Evolutionary conservation across 2,797 vertebrate genomes (phyloP), one percentile per base, ranked within the genome.

Genomic region (Argyrosomus regius): DNA sequence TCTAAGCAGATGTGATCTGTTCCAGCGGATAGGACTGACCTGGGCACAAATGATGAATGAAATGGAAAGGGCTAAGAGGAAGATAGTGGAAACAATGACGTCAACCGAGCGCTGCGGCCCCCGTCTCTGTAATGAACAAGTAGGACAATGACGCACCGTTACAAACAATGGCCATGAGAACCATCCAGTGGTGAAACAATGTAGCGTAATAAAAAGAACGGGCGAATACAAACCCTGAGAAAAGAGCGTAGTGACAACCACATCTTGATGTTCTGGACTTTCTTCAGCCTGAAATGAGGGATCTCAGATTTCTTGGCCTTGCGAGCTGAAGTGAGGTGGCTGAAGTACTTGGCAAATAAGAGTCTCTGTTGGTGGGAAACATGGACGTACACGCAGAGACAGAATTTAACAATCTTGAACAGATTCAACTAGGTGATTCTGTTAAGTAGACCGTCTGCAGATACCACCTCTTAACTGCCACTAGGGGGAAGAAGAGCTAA

Each of bases 241-340:
- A 98, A 99, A 62, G 98, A 99, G 56, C 98, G 97, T 1, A 99
- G 96, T 0, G 98, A 98, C 53, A 99, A 87, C 98, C 98, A 99
- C 94, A 99, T 99, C 94, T 99, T 99, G 87, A 99, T 99, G 93
- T 99, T 99, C 92, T 99, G 97, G 74, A 99, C 97, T 83, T 99
- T 99, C 93, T 99, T 99, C 89, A 99, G 96, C 72, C 98, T 94
- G 82, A 99, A 99, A 87, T 99, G 98, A 90, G 98, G 98, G 84
- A 99, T 97, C 95, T 98, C 97, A 0, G 97, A 99, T 87, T 99
- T 99, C 91, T 96, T 97, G 91, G 98, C 98, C 92, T 99, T 99
- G 77, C 98, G 96, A 74, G 97, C 98, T 60, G 98, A 99, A 0
- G 98, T 99, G 62, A 99, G 94, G 91, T 99, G 98, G 90, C 97